Evolutionary conservation across 2,888 invertebrate species (phyloP), one percentile per base, ranked within the genome.

Genomic region (Noctua janthe): DNA sequence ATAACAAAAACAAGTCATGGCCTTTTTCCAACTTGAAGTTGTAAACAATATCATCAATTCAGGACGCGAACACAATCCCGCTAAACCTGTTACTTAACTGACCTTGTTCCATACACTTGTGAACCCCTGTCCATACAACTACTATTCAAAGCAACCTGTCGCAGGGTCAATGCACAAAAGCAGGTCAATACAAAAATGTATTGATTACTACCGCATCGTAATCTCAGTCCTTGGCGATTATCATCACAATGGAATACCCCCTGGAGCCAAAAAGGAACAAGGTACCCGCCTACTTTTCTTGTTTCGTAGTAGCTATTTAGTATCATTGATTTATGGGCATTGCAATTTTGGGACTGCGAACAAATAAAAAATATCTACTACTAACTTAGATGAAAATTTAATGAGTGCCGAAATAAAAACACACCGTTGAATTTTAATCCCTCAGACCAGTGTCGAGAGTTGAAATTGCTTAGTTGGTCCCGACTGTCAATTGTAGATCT

Each of bases 241-340:
- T 88, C 95, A 95, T 95, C 80, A 96, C 95, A 96, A 96, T 92
- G 85, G 92, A 80, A 92, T 93, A 94, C 94, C 95, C 95, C 93
- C 93, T 89, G 94, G 91, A 92, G 83, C 89, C 86, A 84, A 85
- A 89, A 92, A 92, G 87, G 91, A 92, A 92, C 91, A 76, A 51
- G 71, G 47, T 74, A 15, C 67, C 56, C 91, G 92, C 94, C 93
- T 92, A 90, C 91, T 89, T 78, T 78, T 90, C 82, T 74, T 87
- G 85, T 84, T 88, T 91, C 92, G 84, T 91, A 91, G 92, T 91
- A 91, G 90, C 87, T 88, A 92, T 91, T 91, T 81, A 86, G 75
- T 82, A 39, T 76, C 78, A 66, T 82, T 83, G 83, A 79, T 87
- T 78, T 85, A 87, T 84, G 35, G 20, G 23, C 20, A 49, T n/a